Base-by-base conservation (phyloP, 2,888 invertebrate genomes). In the Caenorhabditis afra region DNA sequence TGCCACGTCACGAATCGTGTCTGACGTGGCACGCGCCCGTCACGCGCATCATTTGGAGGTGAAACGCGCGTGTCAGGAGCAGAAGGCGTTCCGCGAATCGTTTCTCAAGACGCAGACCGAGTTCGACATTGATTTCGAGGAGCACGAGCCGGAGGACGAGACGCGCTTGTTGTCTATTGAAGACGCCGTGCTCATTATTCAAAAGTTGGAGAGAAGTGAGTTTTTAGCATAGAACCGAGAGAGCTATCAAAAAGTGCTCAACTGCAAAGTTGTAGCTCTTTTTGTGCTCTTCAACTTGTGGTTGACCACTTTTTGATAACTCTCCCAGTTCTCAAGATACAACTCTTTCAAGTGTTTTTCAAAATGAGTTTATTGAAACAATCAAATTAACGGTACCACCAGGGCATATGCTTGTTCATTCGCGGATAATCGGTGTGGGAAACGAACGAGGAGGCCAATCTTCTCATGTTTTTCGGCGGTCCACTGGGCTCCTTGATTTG, bases 141-240 rank as follows among this genome's bases (percentile, higher is more conserved):
- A 79, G 22, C 57, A 47, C 16, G 79, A 79, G 22, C 67, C 44
- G 55, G 77, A 64, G 1, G 67, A 77, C n/a, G 79, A 82, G 16
- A 65, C 77, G 7, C 68, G 79, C 18, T 35, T 85, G 16, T 61
- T 87, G 50, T 81, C 80, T 11, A 66, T 87, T n/a, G 86, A 87
- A 39, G 85, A 87, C n/a, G 86, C 86, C 1, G 76, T 84, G 29
- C 29, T 83, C 37, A 81, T 87, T n/a, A 82, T 87, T 37, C 87
- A 87, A 39, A 84, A 83, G 23, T 70, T 85, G 41, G 87, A 87
- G 65, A 78, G 87, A 79, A 86, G 86, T 86, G 14, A 18, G 67
- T 66, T n/a, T n/a, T n/a, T n/a, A n/a, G n/a, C n/a, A n/a, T n/a
- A n/a, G n/a, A n/a, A n/a, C n/a, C n/a, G n/a, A n/a, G n/a, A n/a